Base-by-base conservation (phyloP, 2,888 invertebrate genomes). In the Pemphredon lugubris region DNA sequence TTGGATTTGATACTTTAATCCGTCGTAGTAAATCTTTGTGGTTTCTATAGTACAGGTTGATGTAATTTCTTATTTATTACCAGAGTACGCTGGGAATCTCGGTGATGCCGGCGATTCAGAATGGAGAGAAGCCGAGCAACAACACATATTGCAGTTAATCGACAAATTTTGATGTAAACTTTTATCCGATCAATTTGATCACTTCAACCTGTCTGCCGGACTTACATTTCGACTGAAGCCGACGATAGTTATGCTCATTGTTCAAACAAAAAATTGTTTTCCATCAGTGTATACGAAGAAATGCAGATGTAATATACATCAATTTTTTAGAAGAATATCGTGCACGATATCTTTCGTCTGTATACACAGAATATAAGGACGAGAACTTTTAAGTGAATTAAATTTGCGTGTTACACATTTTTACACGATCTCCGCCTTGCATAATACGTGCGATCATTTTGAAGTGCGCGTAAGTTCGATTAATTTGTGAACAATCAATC, bases 11-110 rank as follows among this genome's bases (percentile, higher is more conserved):
- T n/a, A 26, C 26, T 26, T 26, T 26, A 26, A 26, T 4, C 30
- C 4, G 30, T 30, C 30, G 5, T 30, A 30, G 30, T 30, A 6
- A 6, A 30, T 30, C 30, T 30, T 30, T n/a, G n/a, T n/a, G n/a
- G n/a, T n/a, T n/a, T n/a, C n/a, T n/a, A n/a, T n/a, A n/a, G n/a
- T n/a, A n/a, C n/a, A n/a, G n/a, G n/a, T n/a, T n/a, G n/a, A n/a
- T n/a, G n/a, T n/a, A n/a, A n/a, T n/a, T n/a, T n/a, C n/a, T n/a
- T n/a, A n/a, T n/a, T 40, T 55, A 39, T 23, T 9, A 32, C 14
- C 90, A 96, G 98, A 98, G 90, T 98, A 98, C 89, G 98, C 98
- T 21, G 97, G 97, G 11, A 98, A 98, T 91, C 92, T 98, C 77
- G 98, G 98, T 0, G 97, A 98, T 85, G 95, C 94, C 21, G 96